Conservation (phyloP, 2,113 vertebrate genomes). For the Macroglossus sobrinus region DNA sequence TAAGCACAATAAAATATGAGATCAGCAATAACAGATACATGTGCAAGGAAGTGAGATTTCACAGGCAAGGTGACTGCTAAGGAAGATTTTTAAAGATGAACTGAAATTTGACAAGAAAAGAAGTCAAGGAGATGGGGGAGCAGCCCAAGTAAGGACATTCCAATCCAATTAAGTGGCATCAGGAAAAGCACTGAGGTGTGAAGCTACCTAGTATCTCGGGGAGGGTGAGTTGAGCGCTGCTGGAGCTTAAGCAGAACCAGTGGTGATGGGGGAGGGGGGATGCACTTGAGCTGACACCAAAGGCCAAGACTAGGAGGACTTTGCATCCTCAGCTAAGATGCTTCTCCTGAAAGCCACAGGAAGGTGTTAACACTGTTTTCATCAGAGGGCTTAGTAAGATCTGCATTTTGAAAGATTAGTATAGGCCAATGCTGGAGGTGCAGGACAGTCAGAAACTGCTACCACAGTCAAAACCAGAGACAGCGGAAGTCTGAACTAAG, state of each 20-base stretch:
- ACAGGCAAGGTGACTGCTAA: neutral
- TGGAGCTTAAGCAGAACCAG: neutral
- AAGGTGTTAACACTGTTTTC: neutral
- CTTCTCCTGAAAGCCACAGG: neutral
- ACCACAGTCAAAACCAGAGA: neutral
- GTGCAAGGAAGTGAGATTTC: neutral
- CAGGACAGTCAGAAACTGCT: neutral
- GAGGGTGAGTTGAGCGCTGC: no score
- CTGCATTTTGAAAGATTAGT: neutral
- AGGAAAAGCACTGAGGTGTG: neutral
- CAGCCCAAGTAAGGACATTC: neutral
- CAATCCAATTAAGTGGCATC: neutral
- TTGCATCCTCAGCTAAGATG: neutral
- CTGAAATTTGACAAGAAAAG: neutral
- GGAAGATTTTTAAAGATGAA: slow-evolving; percentile 10
- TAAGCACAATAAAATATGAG: neutral
- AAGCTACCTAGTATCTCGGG: neutral
- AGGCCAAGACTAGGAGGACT: neutral
- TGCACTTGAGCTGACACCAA: neutral
- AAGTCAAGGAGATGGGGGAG: neutral
- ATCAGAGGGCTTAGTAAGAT: neutral
- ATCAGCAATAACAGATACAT: neutral
- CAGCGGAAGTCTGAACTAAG: neutral
- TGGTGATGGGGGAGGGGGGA: neutral
- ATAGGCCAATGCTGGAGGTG: neutral